Evolutionary conservation across 2,888 invertebrate species (phyloP).

Genomic region (Phaonia tiefii): DNA sequence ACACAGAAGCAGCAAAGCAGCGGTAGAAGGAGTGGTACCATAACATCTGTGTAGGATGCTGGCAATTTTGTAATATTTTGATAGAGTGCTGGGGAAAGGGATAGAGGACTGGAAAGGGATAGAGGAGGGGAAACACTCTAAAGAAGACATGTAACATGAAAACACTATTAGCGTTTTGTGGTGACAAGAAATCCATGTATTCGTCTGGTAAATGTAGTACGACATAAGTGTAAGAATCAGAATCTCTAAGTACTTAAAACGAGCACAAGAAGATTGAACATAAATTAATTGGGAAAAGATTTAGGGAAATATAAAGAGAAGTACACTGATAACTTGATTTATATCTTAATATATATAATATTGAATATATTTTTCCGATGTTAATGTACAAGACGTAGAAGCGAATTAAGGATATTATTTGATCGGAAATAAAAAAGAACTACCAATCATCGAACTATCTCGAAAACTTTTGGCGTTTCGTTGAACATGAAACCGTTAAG

Average conservation of each 20-base stretch:
- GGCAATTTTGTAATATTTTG: background rate
- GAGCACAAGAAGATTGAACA: background rate
- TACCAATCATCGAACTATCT: too few relatives aligned
- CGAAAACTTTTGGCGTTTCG: too few relatives aligned
- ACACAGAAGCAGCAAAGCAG: background rate
- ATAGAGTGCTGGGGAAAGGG: background rate
- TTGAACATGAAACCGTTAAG: too few relatives aligned
- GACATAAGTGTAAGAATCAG: background rate
- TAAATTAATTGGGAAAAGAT: conserved; percentile 45
- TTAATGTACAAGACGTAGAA: too few relatives aligned
- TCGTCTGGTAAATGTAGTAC: conserved; percentile 12
- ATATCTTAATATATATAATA: too few relatives aligned
- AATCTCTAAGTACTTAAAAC: too few relatives aligned
- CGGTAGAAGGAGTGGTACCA: background rate
- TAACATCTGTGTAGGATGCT: background rate
- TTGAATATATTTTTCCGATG: too few relatives aligned
- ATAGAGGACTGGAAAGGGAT: too few relatives aligned
- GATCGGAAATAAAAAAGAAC: too few relatives aligned
- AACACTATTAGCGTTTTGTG: conserved; percentile 67
- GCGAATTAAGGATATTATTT: too few relatives aligned
- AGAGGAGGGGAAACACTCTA: background rate
- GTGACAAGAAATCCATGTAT: conserved; percentile 37
- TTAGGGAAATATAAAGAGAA: background rate
- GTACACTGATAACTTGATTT: too few relatives aligned
- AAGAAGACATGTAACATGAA: conserved; percentile 63